phyloP scores from a whole-genome alignment of 2,113 vertebrate genomes.

The Otus sunia region DNA sequence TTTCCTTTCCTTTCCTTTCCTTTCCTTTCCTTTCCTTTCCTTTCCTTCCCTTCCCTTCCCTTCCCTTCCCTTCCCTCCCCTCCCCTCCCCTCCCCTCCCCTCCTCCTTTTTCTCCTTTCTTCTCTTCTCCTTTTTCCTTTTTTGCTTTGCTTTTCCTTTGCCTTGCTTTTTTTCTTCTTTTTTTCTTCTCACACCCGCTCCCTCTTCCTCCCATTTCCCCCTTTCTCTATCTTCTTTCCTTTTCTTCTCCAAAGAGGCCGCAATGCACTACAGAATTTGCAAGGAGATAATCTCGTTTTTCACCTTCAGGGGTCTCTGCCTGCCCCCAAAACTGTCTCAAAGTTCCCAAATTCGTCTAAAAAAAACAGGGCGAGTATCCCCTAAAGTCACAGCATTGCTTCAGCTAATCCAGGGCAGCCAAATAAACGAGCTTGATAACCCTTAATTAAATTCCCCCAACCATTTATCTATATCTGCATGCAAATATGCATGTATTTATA shows the following conservation, averaged over 20 bases:
- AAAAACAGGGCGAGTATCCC: not conserved
- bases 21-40: too few species aligned
- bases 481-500: not conserved
- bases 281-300: rapidly evolving
- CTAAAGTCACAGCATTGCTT: not conserved
- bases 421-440: not conserved
- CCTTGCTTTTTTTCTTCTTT: too few species aligned
- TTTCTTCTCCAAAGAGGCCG: not conserved
- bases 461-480: not conserved
- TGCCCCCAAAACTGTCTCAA: not conserved
- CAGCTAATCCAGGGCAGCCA: not conserved
- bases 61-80: too few species aligned
- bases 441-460: not conserved
- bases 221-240: not conserved
- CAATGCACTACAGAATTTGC: not conserved
- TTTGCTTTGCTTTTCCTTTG: too few species aligned
- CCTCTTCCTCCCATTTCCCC: not conserved
- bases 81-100: too few species aligned
- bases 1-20: too few species aligned
- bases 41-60: not conserved
- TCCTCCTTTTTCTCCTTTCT: too few species aligned
- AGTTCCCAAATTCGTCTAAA: not conserved
- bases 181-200: not conserved
- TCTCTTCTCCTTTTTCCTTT: too few species aligned
- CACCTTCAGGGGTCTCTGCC: not conserved